These are phyloP conservation scores for Smittia aterrima DNA, from an alignment of 2,888 invertebrate species.

Conservation along the genomic window DNA sequence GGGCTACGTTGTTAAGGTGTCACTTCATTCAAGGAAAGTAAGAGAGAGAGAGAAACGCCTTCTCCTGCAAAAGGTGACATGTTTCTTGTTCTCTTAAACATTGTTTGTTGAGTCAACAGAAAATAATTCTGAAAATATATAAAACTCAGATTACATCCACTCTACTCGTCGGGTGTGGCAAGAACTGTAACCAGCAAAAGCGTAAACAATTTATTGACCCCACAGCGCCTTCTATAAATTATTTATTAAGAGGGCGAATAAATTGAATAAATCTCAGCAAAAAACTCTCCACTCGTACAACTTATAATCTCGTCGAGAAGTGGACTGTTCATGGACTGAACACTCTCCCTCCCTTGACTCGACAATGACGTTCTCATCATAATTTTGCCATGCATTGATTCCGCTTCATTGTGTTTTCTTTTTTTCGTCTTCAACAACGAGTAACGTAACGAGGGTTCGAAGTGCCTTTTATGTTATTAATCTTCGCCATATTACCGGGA, in stretches of 20 bases:
- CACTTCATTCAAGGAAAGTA: background rate
- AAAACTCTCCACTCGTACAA: background rate
- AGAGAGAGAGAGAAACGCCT: too few species aligned
- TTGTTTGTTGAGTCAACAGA: background rate
- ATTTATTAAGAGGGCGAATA: background rate
- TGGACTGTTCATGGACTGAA: background rate
- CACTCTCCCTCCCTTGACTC: background rate
- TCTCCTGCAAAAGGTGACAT: background rate
- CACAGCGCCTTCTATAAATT: background rate
- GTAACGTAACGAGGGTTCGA: conserved; percentile 8
- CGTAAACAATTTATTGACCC: conserved; percentile 8
- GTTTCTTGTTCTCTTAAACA: background rate
- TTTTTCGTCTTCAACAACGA: background rate
- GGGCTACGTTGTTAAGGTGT: background rate
- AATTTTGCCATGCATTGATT: background rate
- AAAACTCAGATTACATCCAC: background rate
- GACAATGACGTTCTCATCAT: background rate
- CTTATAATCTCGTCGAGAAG: conserved; percentile 20
- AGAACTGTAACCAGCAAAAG: background rate
- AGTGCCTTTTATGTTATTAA: conserved; percentile 17
- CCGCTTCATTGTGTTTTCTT: background rate
- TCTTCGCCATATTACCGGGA: conserved; percentile 11
- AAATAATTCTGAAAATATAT: background rate
- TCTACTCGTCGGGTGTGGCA: background rate
- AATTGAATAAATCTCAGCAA: conserved; percentile 20